phyloP scores from a whole-genome alignment of 2,888 invertebrate species.

The Aplocera efformata region DNA sequence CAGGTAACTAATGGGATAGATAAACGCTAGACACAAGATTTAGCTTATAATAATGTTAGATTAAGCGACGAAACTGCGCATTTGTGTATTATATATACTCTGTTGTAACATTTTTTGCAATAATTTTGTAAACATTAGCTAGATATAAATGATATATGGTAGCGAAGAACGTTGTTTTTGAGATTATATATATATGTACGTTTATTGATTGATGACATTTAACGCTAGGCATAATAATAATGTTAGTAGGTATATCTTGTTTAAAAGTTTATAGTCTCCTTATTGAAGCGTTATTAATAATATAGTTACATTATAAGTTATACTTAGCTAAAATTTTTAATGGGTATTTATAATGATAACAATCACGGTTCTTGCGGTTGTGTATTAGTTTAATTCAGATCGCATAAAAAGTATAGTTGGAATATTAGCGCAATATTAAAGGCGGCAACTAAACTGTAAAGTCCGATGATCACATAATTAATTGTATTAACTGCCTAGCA shows the following conservation, averaged over 20 bases:
- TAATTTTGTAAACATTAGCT: constrained; percentile 3
- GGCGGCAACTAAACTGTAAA: too few species aligned
- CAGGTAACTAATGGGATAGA: background rate
- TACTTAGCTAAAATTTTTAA: constrained; percentile 5
- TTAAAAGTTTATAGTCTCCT: constrained; percentile 1
- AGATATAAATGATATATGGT: constrained; percentile 3
- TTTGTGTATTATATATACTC: background rate
- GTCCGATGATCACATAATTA: too few species aligned
- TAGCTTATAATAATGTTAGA: background rate
- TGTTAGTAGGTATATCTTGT: constrained; percentile 2
- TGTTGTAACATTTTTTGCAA: constrained; percentile 14
- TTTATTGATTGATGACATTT: constrained; percentile 2
- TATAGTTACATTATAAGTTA: background rate
- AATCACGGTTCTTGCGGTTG: constrained; percentile 47
- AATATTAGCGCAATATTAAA: too few species aligned
- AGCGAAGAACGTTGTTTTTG: constrained; percentile 6
- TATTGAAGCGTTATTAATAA: background rate
- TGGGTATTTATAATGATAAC: constrained; percentile 24
- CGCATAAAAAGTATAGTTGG: constrained; percentile 7
- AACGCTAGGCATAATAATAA: constrained; percentile 8
- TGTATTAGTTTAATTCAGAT: constrained; percentile 30
- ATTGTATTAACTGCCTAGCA: too few species aligned
- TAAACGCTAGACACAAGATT: background rate
- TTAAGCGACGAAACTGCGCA: too few species aligned
- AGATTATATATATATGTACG: background rate